These are phyloP conservation scores for Geothlypis trichas DNA, from an alignment of 2,113 vertebrate species.

Conservation along the genomic window DNA sequence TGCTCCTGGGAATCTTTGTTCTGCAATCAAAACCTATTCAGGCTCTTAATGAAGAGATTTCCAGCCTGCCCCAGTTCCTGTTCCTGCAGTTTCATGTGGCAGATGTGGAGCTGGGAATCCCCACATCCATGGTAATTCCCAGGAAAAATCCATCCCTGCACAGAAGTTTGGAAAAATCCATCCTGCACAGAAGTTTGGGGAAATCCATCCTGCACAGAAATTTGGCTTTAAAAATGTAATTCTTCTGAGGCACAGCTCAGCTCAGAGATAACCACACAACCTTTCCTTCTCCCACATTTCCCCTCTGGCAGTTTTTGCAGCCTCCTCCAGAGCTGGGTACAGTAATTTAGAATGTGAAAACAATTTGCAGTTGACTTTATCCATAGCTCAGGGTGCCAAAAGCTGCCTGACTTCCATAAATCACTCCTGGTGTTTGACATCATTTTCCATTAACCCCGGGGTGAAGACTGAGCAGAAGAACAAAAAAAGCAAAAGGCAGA, in stretches of 20 bases:
- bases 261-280: neutral
- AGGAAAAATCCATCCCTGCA: neutral
- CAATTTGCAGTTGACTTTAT: slow-evolving; percentile 54
- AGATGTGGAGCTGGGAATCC: neutral
- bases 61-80: neutral
- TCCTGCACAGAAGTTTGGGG: neutral
- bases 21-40: neutral
- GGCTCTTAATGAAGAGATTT: neutral
- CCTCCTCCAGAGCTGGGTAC: neutral
- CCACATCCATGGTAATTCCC: neutral
- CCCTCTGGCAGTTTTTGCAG: slow-evolving; percentile 7
- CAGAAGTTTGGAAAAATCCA: no score
- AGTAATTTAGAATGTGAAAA: slow-evolving; percentile 46
- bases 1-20: neutral
- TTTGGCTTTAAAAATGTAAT: neutral
- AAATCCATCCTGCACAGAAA: neutral
- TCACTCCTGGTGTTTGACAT: slow-evolving; percentile 47
- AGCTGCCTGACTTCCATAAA: slow-evolving; percentile 29
- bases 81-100: neutral
- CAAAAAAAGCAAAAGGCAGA: slow-evolving; percentile 1
- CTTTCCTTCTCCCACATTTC: slow-evolving; percentile 4
- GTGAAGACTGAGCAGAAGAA: neutral
- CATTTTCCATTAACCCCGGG: slow-evolving; percentile 64
- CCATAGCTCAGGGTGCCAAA: slow-evolving; percentile 41
- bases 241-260: neutral